Percentiles rank a stretch among this genome's conserved stretches.
Conservation (phyloP, 2,888 invertebrate species). For the Glyphotaelius pellucidus region DNA sequence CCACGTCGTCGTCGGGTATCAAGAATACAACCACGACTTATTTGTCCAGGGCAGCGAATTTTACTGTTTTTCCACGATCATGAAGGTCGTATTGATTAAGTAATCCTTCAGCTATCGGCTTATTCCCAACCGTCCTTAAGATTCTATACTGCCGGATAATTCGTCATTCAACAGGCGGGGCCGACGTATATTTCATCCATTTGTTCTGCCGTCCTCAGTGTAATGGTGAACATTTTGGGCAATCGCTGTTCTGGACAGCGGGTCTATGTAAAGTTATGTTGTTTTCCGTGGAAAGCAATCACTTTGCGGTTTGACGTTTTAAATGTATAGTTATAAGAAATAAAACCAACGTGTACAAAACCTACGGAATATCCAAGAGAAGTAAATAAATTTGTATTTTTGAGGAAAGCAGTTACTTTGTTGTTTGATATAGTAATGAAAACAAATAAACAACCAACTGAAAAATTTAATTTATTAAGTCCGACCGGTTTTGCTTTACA, state of each 20-base stretch:
- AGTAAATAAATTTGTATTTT: background rate
- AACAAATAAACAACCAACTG: too few relatives aligned
- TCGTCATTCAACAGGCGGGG: constrained; percentile 2
- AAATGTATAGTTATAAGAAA: background rate
- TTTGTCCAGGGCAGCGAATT: background rate
- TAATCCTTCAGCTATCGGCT: background rate
- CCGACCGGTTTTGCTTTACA: too few relatives aligned
- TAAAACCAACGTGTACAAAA: background rate
- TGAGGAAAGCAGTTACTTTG: too few relatives aligned
- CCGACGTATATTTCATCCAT: background rate
- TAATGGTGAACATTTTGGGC: background rate
- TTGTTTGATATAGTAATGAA: too few relatives aligned
- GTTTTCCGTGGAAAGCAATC: constrained; percentile 3
- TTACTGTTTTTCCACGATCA: too few relatives aligned
- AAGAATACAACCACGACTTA: too few relatives aligned
- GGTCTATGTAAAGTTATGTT: background rate
- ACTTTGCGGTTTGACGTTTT: constrained; percentile 2
- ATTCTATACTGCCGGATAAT: background rate
- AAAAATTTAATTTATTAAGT: too few relatives aligned
- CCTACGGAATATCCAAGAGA: background rate
- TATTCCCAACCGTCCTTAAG: background rate
- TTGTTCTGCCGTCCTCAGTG: background rate
- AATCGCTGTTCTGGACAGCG: background rate
- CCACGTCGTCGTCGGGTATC: too few relatives aligned
- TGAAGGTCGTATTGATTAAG: background rate